Percentiles rank a stretch among this genome's conserved stretches.
These are phyloP conservation scores for Danio aesculapii DNA, from an alignment of 2,797 vertebrate genomes.

Conservation along the genomic window DNA sequence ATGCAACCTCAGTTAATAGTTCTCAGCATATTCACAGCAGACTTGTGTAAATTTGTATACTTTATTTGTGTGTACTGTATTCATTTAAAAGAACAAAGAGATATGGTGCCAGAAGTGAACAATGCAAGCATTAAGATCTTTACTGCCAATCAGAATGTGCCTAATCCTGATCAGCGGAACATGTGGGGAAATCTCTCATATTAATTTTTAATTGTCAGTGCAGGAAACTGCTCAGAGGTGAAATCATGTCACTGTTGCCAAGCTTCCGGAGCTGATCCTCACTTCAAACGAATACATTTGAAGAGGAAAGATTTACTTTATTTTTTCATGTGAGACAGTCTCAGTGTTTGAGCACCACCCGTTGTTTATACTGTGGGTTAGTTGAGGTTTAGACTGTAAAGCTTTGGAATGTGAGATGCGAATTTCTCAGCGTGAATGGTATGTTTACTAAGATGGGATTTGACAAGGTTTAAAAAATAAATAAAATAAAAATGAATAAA, in stretches of 20 bases:
- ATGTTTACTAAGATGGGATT: not conserved
- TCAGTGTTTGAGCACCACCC: not conserved
- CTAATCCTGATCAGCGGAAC: not conserved
- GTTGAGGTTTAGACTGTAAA: slow-evolving; percentile 16
- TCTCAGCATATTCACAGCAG: too few species aligned
- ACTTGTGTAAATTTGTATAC: too few species aligned
- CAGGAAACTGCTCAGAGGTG: not conserved
- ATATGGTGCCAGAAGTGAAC: slow-evolving; percentile 39
- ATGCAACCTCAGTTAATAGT: too few species aligned
- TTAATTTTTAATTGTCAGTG: not conserved
- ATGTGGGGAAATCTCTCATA: not conserved
- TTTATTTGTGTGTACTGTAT: too few species aligned
- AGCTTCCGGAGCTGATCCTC: not conserved
- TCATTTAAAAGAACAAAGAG: not conserved
- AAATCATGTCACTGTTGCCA: slow-evolving; percentile 7
- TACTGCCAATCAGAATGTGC: not conserved
- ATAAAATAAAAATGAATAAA: not conserved
- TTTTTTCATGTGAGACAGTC: not conserved
- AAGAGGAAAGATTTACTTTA: slow-evolving; percentile 20
- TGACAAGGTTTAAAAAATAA: not conserved
- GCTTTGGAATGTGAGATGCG: not conserved
- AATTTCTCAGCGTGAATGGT: not conserved
- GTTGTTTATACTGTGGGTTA: not conserved
- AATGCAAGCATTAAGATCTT: not conserved
- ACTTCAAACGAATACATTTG: slow-evolving; percentile 9